Percentiles rank a stretch among this genome's conserved stretches.
Conservation (phyloP, 53 echinoderm and acorn worm genomes). For the Henricia sp. region DNA sequence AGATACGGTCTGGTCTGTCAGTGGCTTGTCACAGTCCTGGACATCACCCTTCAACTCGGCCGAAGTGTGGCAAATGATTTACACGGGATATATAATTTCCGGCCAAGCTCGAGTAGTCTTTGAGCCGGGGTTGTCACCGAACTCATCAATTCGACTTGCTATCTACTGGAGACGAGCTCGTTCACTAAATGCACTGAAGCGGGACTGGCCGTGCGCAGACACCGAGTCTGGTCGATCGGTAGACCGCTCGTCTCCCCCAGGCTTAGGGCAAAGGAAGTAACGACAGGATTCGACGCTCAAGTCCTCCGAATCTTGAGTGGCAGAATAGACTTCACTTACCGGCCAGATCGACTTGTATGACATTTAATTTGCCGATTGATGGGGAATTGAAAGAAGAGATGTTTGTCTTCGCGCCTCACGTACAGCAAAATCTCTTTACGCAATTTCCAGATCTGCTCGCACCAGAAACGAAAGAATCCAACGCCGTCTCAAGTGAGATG, state of each 20-base stretch:
- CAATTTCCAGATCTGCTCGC: not conserved
- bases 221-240: not conserved
- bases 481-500: not conserved
- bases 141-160: slow-evolving; percentile 38
- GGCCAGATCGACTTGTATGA: not conserved
- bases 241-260: not conserved
- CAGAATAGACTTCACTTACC: slow-evolving; percentile 9
- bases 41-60: not conserved
- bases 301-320: slow-evolving; percentile 11
- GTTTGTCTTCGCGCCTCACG: slow-evolving; percentile 39
- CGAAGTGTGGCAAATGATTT: slow-evolving; percentile 11
- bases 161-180: slow-evolving; percentile 16
- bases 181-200: not conserved
- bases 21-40: not conserved
- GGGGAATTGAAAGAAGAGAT: slow-evolving; percentile 27
- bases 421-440: not conserved
- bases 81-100: not conserved
- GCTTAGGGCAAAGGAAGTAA: not conserved
- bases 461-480: not conserved
- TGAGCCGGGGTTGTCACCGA: slow-evolving; percentile 26
- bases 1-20: slow-evolving; percentile 1
- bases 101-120: not conserved
- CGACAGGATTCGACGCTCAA: not conserved
- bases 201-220: not conserved
- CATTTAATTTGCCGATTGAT: slow-evolving; percentile 42